These are phyloP conservation scores for Pachycephala philippinensis DNA, from an alignment of 2,113 vertebrate species.

Conservation along the genomic window DNA sequence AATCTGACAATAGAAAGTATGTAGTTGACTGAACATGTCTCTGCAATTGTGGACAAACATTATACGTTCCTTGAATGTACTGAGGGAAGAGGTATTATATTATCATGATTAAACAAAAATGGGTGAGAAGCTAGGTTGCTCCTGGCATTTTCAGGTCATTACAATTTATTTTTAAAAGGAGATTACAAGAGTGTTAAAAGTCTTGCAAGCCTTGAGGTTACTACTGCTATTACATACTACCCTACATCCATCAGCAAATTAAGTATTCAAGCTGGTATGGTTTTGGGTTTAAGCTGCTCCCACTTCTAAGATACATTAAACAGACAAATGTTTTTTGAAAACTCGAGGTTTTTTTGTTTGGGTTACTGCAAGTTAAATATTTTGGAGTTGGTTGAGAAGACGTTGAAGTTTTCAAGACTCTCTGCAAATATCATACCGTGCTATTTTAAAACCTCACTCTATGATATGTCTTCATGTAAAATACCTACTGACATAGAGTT, in stretches of 20 bases:
- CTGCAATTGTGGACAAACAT: not conserved
- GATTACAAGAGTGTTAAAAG: not conserved
- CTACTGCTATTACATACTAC: not conserved
- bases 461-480: not conserved
- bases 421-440: not conserved
- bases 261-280: not conserved
- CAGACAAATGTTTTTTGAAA: not conserved
- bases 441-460: not conserved
- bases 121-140: slow-evolving; percentile 31
- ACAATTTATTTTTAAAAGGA: slow-evolving; percentile 3
- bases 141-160: slow-evolving; percentile 64
- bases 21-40: slow-evolving; percentile 32
- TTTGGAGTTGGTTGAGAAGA: not conserved
- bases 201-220: not conserved
- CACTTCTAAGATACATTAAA: not conserved
- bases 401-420: not conserved
- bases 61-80: not conserved
- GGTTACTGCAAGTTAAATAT: not conserved
- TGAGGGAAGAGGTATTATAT: slow-evolving; percentile 28
- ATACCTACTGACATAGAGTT: not conserved
- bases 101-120: slow-evolving; percentile 54
- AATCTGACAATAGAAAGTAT: not conserved
- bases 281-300: not conserved
- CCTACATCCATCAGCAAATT: not conserved
- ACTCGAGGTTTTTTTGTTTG: not conserved